Evolutionary conservation across 2,113 vertebrate genomes (phyloP), one percentile per base, ranked within the genome.

Genomic region (Melanerpes formicivorus): DNA sequence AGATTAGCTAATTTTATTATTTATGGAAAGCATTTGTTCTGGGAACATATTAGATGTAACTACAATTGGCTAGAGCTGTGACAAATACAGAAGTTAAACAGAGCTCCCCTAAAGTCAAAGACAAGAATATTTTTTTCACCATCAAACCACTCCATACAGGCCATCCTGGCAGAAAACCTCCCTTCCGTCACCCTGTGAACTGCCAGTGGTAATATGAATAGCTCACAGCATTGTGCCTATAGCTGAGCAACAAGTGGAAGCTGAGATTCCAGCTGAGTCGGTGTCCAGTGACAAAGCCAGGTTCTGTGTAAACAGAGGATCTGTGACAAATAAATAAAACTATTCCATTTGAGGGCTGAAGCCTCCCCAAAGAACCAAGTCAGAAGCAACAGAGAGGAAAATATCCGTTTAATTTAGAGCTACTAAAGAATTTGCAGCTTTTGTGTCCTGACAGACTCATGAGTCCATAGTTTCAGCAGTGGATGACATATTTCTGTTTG

Each of bases 1-100:
- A 80, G 79, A 91, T 67, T 67, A 86, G 85, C 32, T 94, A 95
- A 95, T 95, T 78, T 86, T 66, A 90, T 95, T 88, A 94, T 95
- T 93, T 95, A 91, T 95, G 67, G 87, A 85, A 87, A 85, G 72
- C 91, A 91, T 95, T 93, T 95, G 65, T 95, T 93, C 95, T 91
- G 56, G 62, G 70, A 94, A 78, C 32, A 62, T 76, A 88, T 88
- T 90, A 93, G 80, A 85, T 52, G 18, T 71, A 89, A 89, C 87
- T 85, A 77, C 90, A 89, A 82, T 56, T 77, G 82, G 72, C 95
- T 48, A 42, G 85, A 79, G 79, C 91, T 80, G 72, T 93, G 87
- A 93, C 82, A 96, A 95, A 95, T 85, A 34, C 71, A 73, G 66
- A 89, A 90, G 84, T 85, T 82, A 89, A 92, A 82, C 55, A 89